These are phyloP conservation scores for Halictus quadricinctus DNA, from an alignment of 2,888 invertebrate genomes.

Conservation along the genomic window DNA sequence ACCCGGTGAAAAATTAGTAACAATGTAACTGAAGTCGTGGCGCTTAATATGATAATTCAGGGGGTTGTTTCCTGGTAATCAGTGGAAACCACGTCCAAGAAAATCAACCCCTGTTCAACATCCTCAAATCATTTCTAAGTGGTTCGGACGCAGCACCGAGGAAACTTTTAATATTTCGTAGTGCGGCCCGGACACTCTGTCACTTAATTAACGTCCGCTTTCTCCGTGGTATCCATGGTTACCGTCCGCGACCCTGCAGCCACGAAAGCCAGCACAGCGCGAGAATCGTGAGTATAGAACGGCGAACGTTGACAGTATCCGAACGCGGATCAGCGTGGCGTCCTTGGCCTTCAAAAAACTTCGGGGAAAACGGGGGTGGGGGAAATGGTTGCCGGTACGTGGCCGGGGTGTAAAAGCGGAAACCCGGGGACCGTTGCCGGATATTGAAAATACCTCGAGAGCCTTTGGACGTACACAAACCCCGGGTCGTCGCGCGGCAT, in stretches of 20 bases:
- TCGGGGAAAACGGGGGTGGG: neutral
- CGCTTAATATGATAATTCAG: neutral
- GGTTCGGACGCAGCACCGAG: neutral
- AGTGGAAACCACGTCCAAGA: neutral
- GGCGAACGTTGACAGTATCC: slow-evolving; percentile 53
- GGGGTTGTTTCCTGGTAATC: neutral
- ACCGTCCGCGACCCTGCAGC: neutral
- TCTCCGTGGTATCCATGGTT: neutral
- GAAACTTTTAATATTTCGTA: neutral
- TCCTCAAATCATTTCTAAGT: neutral
- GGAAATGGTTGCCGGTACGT: slow-evolving; percentile 8
- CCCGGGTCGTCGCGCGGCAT: slow-evolving; percentile 57
- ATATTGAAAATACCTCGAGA: slow-evolving; percentile 80
- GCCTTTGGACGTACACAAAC: slow-evolving; percentile 69
- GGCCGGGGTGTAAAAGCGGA: slow-evolving; percentile 61
- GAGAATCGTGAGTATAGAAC: slow-evolving; percentile 23
- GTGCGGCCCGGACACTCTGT: neutral
- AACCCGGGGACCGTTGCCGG: slow-evolving; percentile 72
- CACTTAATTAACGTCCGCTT: slow-evolving; percentile 42
- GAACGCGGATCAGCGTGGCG: slow-evolving; percentile 39
- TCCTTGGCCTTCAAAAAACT: slow-evolving; percentile 44
- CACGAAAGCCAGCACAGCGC: neutral
- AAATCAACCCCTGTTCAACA: neutral
- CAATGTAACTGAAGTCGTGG: neutral
- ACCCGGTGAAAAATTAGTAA: neutral